Percentiles rank a stretch among this genome's conserved stretches.
phyloP scores from a whole-genome alignment of 1,140 invertebrate genomes.

The Pseudomyrmex gracilis region DNA sequence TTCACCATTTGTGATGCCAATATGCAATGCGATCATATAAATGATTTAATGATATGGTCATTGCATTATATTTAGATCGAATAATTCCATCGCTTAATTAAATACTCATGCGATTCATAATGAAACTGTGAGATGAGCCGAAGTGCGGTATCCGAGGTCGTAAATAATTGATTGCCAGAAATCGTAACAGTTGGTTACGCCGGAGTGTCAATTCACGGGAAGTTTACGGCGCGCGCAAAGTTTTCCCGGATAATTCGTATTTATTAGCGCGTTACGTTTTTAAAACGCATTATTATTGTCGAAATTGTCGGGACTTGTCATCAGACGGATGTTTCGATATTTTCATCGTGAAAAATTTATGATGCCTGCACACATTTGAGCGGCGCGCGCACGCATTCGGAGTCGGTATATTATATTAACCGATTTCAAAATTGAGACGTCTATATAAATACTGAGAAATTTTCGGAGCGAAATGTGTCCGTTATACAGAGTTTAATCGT shows the following conservation, averaged over 20 bases:
- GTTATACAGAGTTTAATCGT: constrained; percentile 12
- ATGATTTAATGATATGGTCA: constrained; percentile 23
- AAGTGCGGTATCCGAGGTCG: not conserved
- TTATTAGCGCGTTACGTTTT: not conserved
- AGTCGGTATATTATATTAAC: constrained; percentile 29
- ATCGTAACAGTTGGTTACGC: constrained; percentile 5
- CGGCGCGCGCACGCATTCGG: not conserved
- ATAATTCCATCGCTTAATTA: constrained; percentile 5
- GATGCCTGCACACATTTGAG: not conserved
- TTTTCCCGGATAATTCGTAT: constrained; percentile 32
- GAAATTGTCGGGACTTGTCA: constrained; percentile 27
- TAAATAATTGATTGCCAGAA: constrained; percentile 13
- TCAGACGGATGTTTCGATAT: constrained; percentile 36
- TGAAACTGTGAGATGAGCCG: not conserved
- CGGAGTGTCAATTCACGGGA: constrained; percentile 5
- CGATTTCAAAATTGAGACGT: constrained; percentile 28
- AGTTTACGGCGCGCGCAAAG: not conserved
- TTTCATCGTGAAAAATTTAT: constrained; percentile 12
- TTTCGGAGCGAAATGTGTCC: constrained; percentile 19
- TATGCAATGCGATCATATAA: not conserved
- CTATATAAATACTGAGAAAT: constrained; percentile 31
- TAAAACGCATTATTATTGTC: constrained; percentile 44
- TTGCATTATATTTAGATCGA: constrained; percentile 16
- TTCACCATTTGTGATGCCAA: not conserved
- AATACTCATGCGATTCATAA: not conserved